Base-by-base conservation (phyloP, 2,113 vertebrate genomes). In the Poecile atricapillus region DNA sequence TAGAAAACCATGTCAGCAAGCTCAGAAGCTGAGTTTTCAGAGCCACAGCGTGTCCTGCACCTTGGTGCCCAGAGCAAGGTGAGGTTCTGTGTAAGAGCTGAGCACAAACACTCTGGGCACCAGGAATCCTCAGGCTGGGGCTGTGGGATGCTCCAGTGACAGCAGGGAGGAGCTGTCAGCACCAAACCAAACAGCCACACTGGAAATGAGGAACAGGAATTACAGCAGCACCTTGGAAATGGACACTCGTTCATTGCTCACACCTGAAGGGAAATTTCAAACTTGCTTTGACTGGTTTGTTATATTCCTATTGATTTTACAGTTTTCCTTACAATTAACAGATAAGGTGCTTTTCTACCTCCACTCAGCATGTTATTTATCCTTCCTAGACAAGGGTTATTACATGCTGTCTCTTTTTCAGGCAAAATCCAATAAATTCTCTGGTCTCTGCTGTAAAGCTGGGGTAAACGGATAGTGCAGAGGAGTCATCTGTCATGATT, bases 341-440 rank as follows among this genome's bases (percentile, higher is more conserved):
- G 88, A 89, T 79, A 50, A 95, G 84, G 27, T 56, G 19, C 76
- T 73, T 82, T 89, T 37, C 96, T 87, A 4, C 58, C 47, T 47
- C 31, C 46, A 14, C 85, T 81, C 65, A 75, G 58, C 55, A 10
- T 28, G 76, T 73, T 90, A 81, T 97, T 96, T 92, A 94, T 97
- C 86, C 83, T 89, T 67, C 75, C 94, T 17, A 94, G 94, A 93
- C 85, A 95, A 74, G 94, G 53, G n/a, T 83, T 77, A 60, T 95
- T 87, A 86, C 60, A 60, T 17, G 39, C 84, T 94, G 84, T 91
- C 87, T 97, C 83, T 47, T 90, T 97, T 89, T 82, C 84, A 79
- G 94, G 86, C 71, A 96, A 96, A 97, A 97, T 89, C 90, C 89
- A 95, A 93, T 97, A 87, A 75, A 78, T 92, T 94, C 88, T 88